These are phyloP conservation scores for Melanotaenia duboulayi DNA, from an alignment of 2,113 vertebrate species.

Conservation along the genomic window DNA sequence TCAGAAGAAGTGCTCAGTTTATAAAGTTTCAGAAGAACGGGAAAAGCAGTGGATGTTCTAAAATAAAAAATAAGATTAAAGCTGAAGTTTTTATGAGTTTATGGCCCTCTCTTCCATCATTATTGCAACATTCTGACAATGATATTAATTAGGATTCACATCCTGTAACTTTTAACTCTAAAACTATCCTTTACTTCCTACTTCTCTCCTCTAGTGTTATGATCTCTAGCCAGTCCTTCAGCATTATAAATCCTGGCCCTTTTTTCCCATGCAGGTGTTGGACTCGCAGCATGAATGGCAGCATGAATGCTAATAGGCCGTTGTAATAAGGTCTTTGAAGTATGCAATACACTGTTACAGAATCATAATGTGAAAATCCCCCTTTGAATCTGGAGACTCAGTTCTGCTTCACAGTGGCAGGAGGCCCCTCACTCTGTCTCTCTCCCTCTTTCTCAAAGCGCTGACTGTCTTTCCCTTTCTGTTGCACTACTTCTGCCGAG, in stretches of 20 bases:
- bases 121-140: constrained; percentile 35
- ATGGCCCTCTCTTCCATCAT: constrained; percentile 8
- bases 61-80: constrained; percentile 5
- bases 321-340: constrained; percentile 85
- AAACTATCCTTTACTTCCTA: constrained; percentile 45
- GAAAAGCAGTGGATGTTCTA: neutral
- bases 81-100: neutral
- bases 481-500: constrained; percentile 16
- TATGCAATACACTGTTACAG: constrained; percentile 82
- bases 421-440: constrained; percentile 44
- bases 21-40: constrained; percentile 9
- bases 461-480: constrained; percentile 21
- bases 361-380: constrained; percentile 84
- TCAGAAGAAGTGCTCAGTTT: neutral
- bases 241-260: constrained; percentile 77
- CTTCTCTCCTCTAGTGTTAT: constrained; percentile 69
- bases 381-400: constrained; percentile 77
- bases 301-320: constrained; percentile 85
- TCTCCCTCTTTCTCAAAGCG: constrained; percentile 45
- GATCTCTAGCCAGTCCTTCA: constrained; percentile 74
- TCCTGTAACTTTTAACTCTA: constrained; percentile 43
- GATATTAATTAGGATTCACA: constrained; percentile 70
- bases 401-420: constrained; percentile 63
- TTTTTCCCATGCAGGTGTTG: constrained; percentile 84
- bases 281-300: constrained; percentile 80